These are phyloP conservation scores for Drosophila ustulata DNA, from an alignment of 2,888 invertebrate genomes.

Conservation along the genomic window DNA sequence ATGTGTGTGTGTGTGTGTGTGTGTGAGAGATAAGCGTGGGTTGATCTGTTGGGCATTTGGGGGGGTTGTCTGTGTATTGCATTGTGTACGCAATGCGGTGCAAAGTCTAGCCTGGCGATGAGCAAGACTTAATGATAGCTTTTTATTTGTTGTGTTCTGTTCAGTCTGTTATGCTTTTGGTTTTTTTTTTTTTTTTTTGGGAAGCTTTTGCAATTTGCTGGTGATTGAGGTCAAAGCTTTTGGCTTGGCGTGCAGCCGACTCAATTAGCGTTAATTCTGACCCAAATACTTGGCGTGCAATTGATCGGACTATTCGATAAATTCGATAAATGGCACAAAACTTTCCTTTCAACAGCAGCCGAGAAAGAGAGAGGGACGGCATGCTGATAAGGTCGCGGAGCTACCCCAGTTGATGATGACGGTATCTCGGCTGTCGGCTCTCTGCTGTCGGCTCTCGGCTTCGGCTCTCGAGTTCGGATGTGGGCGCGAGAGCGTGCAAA, in stretches of 20 bases:
- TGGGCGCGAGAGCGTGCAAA: slow-evolving; percentile 53
- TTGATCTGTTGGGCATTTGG: slow-evolving; percentile 13
- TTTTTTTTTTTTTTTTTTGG: background rate
- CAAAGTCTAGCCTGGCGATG: slow-evolving; percentile 62
- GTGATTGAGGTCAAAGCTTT: slow-evolving; percentile 17
- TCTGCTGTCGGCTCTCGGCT: slow-evolving; percentile 1
- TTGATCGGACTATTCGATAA: slow-evolving; percentile 20
- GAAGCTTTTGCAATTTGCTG: background rate
- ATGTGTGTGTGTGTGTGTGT: background rate
- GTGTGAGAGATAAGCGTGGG: slow-evolving; percentile 35
- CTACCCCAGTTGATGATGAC: slow-evolving; percentile 36
- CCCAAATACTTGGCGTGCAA: slow-evolving; percentile 13
- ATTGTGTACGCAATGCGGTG: slow-evolving; percentile 55
- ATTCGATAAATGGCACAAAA: slow-evolving; percentile 9
- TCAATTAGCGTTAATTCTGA: slow-evolving; percentile 20
- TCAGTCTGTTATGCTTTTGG: background rate
- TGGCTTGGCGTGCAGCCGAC: background rate
- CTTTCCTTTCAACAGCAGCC: slow-evolving; percentile 22
- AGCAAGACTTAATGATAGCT: slow-evolving; percentile 34
- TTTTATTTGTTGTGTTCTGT: background rate
- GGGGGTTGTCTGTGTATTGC: slow-evolving; percentile 3
- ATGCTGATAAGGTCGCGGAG: slow-evolving; percentile 31
- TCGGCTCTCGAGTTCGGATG: background rate
- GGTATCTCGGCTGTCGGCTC: slow-evolving; percentile 9
- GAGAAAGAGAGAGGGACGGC: slow-evolving; percentile 3